Conservation (phyloP, 2,797 vertebrate species). For the Mus minutoides region DNA sequence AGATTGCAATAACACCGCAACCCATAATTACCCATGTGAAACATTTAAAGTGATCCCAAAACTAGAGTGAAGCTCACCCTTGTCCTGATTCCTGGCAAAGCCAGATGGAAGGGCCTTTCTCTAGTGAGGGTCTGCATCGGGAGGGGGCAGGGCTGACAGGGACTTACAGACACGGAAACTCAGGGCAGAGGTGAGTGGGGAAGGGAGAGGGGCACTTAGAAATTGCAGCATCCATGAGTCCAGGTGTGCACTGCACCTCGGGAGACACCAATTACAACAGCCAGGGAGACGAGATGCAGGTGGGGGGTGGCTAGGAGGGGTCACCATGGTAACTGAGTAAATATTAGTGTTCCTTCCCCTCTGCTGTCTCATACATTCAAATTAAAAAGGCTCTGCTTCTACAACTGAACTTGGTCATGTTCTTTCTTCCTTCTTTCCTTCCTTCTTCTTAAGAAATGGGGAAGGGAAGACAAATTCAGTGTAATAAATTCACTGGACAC, state of each 20-base stretch:
- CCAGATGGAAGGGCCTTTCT: rapidly evolving
- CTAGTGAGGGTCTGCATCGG: rapidly evolving
- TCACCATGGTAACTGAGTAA: slow-evolving; percentile 38
- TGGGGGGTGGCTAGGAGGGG: neutral
- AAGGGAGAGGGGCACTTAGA: too few relatives aligned
- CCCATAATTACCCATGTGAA: neutral
- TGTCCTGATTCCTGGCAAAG: neutral
- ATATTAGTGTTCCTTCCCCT: neutral
- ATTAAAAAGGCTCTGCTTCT: slow-evolving; percentile 26
- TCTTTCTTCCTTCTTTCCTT: neutral
- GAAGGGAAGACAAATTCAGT: neutral
- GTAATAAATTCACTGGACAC: neutral
- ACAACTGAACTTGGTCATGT: neutral
- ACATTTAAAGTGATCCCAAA: neutral
- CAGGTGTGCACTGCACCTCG: neutral
- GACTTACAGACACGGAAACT: rapidly evolving
- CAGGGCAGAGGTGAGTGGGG: neutral
- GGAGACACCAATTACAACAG: neutral
- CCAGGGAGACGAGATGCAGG: neutral
- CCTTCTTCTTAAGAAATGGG: neutral
- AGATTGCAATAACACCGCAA: neutral
- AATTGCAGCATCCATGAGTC: neutral
- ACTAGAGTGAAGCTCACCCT: rapidly evolving
- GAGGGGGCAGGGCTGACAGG: neutral
- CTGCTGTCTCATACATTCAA: neutral